Evolutionary conservation across 2,797 vertebrate genomes (phyloP).

Genomic region (Orientallactaga sibirica): DNA sequence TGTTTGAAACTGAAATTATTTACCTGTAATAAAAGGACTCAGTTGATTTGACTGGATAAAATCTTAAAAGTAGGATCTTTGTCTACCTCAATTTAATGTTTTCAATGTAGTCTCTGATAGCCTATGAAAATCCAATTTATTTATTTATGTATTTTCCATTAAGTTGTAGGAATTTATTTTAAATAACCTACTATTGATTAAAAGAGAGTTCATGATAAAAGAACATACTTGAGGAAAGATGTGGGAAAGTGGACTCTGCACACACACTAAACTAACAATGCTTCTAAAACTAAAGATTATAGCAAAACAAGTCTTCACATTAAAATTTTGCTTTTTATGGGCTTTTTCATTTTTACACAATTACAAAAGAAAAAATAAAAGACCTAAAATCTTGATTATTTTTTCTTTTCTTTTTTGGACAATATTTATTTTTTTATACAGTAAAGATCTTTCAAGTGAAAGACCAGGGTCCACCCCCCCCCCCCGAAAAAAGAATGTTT

Average conservation of each 20-base stretch:
- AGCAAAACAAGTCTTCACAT: conserved; percentile 92
- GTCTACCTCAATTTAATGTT: not conserved
- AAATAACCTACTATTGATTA: conserved; percentile 96
- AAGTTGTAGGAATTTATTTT: conserved; percentile 96
- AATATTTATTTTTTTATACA: conserved; percentile 92
- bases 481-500: conserved; percentile 44
- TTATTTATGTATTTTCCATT: conserved; percentile 78
- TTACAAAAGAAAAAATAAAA: conserved; percentile 95
- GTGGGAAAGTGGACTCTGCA: conserved; percentile 90
- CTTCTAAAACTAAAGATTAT: conserved; percentile 92
- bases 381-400: conserved; percentile 91
- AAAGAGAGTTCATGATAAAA: conserved; percentile 94
- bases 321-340: conserved; percentile 72
- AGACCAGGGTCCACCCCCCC: conserved; percentile 81
- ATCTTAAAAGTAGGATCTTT: not conserved
- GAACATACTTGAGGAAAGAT: conserved; percentile 92
- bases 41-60: not conserved
- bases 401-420: conserved; percentile 91
- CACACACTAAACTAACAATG: conserved; percentile 91
- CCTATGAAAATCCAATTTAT: not conserved
- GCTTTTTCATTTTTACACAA: conserved; percentile 91
- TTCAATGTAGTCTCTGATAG: not conserved
- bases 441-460: conserved; percentile 90
- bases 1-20: not conserved
- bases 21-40: not conserved